Evolutionary conservation across 2,888 invertebrate species (phyloP).

Genomic region (Pardosa pseudoannulata): DNA sequence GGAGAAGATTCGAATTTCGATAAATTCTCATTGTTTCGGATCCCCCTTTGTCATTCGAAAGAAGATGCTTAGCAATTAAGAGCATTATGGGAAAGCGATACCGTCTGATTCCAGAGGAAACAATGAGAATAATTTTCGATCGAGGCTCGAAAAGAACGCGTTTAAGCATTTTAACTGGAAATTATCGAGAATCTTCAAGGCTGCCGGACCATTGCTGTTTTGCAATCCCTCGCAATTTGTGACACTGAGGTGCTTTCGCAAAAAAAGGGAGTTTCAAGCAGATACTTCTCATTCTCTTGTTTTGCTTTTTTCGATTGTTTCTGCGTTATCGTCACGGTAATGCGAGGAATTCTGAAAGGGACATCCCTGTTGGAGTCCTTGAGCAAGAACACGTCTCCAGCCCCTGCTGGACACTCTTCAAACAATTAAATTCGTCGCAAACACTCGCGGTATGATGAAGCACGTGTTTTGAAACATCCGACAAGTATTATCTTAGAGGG

Average conservation of each 20-base stretch:
- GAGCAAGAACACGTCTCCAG: neutral
- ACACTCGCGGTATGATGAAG: neutral
- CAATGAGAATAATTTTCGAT: conserved; percentile 50
- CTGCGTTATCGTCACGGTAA: neutral
- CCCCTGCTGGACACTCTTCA: neutral
- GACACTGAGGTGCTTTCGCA: neutral
- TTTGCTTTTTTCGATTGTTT: neutral
- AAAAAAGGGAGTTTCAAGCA: neutral
- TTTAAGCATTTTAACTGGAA: conserved; percentile 27
- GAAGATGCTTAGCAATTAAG: conserved; percentile 60
- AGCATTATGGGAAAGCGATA: conserved; percentile 47
- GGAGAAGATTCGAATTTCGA: conserved; percentile 49
- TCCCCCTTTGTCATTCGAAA: conserved; percentile 27
- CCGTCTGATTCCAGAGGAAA: conserved; percentile 26
- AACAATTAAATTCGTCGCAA: neutral
- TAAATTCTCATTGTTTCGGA: conserved; percentile 62
- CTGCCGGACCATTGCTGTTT: neutral
- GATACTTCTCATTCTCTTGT: neutral
- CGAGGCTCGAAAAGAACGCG: conserved; percentile 14
- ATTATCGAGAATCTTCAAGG: conserved; percentile 40
- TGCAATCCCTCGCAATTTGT: conserved; percentile 20
- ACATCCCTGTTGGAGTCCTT: neutral
- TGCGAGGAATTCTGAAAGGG: neutral
- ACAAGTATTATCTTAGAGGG: neutral
- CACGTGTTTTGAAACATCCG: neutral